These are phyloP conservation scores for Galeruca laticollis DNA, from an alignment of 2,888 invertebrate genomes.

Conservation along the genomic window DNA sequence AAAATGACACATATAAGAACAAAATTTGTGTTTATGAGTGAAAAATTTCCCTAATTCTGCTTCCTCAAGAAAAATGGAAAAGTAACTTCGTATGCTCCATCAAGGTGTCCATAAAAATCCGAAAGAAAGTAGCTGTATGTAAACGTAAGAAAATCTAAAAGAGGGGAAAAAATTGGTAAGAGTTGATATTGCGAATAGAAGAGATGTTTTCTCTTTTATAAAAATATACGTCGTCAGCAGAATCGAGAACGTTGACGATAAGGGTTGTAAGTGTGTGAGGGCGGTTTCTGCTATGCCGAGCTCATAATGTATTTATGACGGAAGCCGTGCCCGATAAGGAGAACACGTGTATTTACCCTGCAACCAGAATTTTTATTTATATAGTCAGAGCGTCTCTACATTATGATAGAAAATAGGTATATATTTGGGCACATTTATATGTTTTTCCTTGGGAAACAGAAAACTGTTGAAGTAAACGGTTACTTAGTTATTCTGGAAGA, in stretches of 20 bases:
- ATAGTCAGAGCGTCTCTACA: slow-evolving; percentile 16
- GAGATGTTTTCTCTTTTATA: slow-evolving; percentile 20
- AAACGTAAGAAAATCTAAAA: background rate
- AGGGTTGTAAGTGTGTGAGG: slow-evolving; percentile 32
- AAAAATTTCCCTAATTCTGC: too few relatives aligned
- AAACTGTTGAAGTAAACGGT: background rate
- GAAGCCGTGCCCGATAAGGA: slow-evolving; percentile 47
- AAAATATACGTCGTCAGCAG: slow-evolving; percentile 30
- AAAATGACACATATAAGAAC: too few relatives aligned
- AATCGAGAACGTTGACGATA: slow-evolving; percentile 33
- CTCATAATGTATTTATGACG: slow-evolving; percentile 52
- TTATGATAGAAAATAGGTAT: background rate
- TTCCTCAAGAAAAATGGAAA: background rate
- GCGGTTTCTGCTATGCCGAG: slow-evolving; percentile 32
- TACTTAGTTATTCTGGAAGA: too few relatives aligned
- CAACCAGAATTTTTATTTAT: slow-evolving; percentile 43
- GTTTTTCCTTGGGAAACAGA: background rate
- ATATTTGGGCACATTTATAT: background rate
- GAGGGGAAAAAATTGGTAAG: background rate
- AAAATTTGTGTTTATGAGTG: too few relatives aligned
- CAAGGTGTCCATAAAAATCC: background rate
- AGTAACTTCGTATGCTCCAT: slow-evolving; percentile 1
- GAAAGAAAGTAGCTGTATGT: slow-evolving; percentile 1
- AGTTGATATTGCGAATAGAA: slow-evolving; percentile 1
- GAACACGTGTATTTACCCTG: slow-evolving; percentile 45